Conservation (phyloP, 2,797 vertebrate species). For the Enteromius anoplus region DNA sequence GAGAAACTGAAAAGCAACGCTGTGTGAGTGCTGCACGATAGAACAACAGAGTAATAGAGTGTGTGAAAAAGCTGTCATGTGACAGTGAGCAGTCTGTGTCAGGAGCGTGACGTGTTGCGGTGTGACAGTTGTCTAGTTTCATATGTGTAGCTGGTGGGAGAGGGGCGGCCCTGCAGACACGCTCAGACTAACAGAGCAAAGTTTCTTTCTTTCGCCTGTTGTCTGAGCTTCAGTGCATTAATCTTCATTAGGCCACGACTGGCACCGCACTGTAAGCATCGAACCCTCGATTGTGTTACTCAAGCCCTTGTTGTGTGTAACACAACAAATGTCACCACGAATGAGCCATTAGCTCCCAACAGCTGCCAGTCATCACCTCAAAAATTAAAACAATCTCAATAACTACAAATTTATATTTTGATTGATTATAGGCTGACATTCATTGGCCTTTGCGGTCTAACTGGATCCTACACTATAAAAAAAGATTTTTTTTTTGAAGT, state of each 20-base stretch:
- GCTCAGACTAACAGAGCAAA: constrained; percentile 73
- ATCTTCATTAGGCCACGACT: constrained; percentile 63
- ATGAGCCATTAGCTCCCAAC: constrained; percentile 40
- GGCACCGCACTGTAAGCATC: constrained; percentile 55
- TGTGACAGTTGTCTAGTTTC: constrained; percentile 78
- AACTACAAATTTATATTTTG: not conserved
- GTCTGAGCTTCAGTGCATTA: constrained; percentile 58
- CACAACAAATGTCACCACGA: constrained; percentile 37
- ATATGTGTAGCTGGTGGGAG: constrained; percentile 72
- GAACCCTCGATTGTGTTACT: constrained; percentile 46
- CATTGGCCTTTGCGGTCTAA: not conserved
- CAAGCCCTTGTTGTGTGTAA: constrained; percentile 47
- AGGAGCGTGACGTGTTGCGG: constrained; percentile 49
- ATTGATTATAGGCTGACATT: constrained; percentile 14
- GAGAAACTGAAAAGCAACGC: not conserved
- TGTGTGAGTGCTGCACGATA: not conserved
- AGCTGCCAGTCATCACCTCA: constrained; percentile 46
- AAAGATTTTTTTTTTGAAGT: not conserved
- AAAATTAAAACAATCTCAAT: constrained; percentile 18
- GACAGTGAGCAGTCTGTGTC: constrained; percentile 55
- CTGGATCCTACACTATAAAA: not conserved
- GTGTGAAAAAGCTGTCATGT: constrained; percentile 49
- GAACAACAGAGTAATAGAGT: not conserved
- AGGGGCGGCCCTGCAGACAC: constrained; percentile 75
- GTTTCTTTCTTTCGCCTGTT: constrained; percentile 70